phyloP scores from a whole-genome alignment of 2,113 vertebrate genomes.

The Tylochromis polylepis region DNA sequence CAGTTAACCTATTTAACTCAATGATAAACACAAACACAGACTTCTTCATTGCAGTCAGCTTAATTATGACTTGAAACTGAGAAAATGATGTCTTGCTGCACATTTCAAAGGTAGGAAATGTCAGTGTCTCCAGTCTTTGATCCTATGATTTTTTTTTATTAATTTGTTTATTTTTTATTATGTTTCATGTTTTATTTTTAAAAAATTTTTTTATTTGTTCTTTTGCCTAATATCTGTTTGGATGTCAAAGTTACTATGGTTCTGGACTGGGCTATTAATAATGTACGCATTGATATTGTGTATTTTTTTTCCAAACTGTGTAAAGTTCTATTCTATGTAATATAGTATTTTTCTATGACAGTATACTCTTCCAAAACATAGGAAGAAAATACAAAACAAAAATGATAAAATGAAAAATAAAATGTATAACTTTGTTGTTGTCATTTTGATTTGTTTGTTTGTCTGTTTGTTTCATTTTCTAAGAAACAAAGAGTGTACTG shows the following conservation, averaged over 20 bases:
- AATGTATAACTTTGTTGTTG: constrained; percentile 43
- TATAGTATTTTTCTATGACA: constrained; percentile 95
- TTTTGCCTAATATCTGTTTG: background rate
- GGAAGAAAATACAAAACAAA: constrained; percentile 77
- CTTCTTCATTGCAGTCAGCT: background rate
- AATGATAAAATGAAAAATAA: constrained; percentile 28
- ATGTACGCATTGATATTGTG: constrained; percentile 71
- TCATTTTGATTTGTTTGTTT: constrained; percentile 3
- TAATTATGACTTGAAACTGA: background rate
- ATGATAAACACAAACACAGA: background rate
- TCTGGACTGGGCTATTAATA: constrained; percentile 43
- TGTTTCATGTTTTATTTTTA: background rate
- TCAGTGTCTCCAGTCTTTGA: background rate
- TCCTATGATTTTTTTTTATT: background rate
- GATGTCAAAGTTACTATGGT: background rate
- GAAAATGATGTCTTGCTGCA: background rate
- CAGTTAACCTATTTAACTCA: background rate
- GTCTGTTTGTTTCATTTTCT: constrained; percentile 31
- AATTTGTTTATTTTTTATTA: background rate
- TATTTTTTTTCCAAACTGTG: constrained; percentile 86
- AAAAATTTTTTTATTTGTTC: background rate
- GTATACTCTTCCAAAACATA: constrained; percentile 53
- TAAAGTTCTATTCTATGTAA: constrained; percentile 90
- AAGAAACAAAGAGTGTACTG: constrained; percentile 50
- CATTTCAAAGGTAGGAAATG: background rate